A percentile compares a stretch with the other conserved stretches of the same genome.
These are phyloP conservation scores for Scaptomyza reducta DNA, from an alignment of 2,888 invertebrate genomes.

Conservation along the genomic window DNA sequence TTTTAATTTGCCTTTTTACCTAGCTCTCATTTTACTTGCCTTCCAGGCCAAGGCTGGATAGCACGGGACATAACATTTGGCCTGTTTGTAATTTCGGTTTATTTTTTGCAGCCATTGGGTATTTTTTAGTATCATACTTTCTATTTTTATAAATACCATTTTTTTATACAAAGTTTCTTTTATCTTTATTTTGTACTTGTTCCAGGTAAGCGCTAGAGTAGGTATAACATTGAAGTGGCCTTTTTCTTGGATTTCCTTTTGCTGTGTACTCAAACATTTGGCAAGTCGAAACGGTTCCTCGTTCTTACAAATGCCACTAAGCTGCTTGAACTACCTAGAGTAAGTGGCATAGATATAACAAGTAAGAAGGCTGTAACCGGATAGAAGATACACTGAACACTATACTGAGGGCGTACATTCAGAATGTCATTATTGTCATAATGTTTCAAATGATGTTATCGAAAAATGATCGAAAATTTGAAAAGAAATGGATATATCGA, in stretches of 20 bases:
- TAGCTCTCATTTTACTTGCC: slow-evolving; percentile 41
- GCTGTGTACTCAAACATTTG: slow-evolving; percentile 9
- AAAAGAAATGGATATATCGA: too few relatives aligned
- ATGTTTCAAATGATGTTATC: too few relatives aligned
- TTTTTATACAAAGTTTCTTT: slow-evolving; percentile 36
- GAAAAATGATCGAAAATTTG: too few relatives aligned
- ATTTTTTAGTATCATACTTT: slow-evolving; percentile 27
- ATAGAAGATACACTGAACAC: too few relatives aligned
- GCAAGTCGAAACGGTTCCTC: not conserved
- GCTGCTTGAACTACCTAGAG: not conserved
- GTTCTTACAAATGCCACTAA: not conserved
- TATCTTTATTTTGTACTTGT: slow-evolving; percentile 49
- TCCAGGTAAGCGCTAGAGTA: slow-evolving; percentile 59
- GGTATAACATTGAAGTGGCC: not conserved
- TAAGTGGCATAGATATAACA: not conserved
- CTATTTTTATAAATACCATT: slow-evolving; percentile 35
- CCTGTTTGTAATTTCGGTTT: slow-evolving; percentile 12
- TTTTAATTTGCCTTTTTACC: slow-evolving; percentile 67
- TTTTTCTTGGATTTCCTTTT: slow-evolving; percentile 7
- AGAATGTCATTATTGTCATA: too few relatives aligned
- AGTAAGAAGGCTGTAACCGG: too few relatives aligned
- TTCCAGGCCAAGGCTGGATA: not conserved
- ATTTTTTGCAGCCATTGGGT: slow-evolving; percentile 1
- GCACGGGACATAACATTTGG: slow-evolving; percentile 4
- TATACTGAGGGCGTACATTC: too few relatives aligned